phyloP scores from a whole-genome alignment of 2,797 vertebrate species.

The Chromobotia macracanthus region DNA sequence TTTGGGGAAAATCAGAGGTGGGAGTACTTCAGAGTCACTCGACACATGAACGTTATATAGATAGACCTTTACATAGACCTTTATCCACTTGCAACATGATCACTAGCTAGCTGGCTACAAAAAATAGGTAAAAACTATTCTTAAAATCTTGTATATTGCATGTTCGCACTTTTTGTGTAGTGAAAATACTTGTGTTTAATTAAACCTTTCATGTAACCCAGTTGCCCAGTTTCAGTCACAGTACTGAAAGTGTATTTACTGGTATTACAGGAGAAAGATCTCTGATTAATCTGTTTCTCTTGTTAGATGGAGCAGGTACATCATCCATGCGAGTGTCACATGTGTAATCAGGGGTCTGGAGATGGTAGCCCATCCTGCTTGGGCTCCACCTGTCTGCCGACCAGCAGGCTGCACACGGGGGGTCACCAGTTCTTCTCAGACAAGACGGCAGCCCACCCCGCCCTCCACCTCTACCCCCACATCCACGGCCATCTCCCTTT shows the following conservation, averaged over 20 bases:
- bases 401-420: constrained; percentile 82
- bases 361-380: constrained; percentile 73
- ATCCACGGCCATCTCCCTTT: constrained; percentile 95
- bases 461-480: constrained; percentile 96
- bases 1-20: not conserved
- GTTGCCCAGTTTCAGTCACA: too few relatives aligned
- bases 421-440: constrained; percentile 91
- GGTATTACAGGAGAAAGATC: not conserved
- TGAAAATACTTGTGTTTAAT: too few relatives aligned
- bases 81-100: too few relatives aligned
- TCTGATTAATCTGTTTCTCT: not conserved
- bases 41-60: too few relatives aligned
- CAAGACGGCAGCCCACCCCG: constrained; percentile 86
- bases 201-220: too few relatives aligned
- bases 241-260: not conserved
- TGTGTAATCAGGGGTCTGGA: constrained; percentile 88
- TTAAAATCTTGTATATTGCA: not conserved
- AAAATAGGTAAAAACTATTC: too few relatives aligned
- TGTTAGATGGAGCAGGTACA: constrained; percentile 83
- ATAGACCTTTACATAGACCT: too few relatives aligned
- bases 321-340: constrained; percentile 93
- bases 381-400: constrained; percentile 78
- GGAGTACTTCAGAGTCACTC: not conserved
- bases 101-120: not conserved
- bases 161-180: too few relatives aligned